These are phyloP conservation scores for Drosophila nr. perissopoda DNA, from an alignment of 2,888 invertebrate genomes.

Conservation along the genomic window DNA sequence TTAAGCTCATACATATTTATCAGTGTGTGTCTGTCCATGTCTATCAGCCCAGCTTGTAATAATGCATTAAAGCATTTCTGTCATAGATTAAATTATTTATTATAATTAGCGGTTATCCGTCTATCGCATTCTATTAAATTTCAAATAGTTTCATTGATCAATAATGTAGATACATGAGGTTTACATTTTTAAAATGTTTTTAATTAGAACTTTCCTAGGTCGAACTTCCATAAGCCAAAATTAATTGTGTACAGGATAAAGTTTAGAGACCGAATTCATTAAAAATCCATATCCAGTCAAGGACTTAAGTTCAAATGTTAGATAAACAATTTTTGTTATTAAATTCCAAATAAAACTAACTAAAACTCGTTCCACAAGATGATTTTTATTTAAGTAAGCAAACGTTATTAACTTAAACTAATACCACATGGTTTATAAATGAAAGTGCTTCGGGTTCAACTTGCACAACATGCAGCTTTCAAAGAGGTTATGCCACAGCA, in stretches of 20 bases:
- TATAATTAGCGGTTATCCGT: background rate
- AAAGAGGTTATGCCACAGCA: conserved; percentile 15
- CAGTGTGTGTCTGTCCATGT: background rate
- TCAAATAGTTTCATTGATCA: background rate
- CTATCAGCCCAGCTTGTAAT: background rate
- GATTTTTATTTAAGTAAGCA: background rate
- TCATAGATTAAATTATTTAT: background rate
- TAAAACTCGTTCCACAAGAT: background rate
- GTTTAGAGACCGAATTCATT: background rate
- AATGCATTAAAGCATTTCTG: background rate
- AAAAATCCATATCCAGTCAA: no score
- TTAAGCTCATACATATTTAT: background rate
- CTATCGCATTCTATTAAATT: background rate
- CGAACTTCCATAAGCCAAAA: background rate
- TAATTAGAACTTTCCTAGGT: background rate
- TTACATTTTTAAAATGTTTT: background rate
- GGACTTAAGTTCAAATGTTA: background rate
- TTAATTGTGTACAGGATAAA: background rate
- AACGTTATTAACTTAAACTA: background rate
- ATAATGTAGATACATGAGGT: background rate
- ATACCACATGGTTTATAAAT: background rate
- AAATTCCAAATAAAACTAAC: background rate
- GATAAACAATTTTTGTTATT: no score
- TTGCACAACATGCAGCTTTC: conserved; percentile 19
- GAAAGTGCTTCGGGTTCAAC: conserved; percentile 13